A percentile compares a stretch with the other conserved stretches of the same genome.
Evolutionary conservation across 2,888 invertebrate species (phyloP).

Genomic region (Trichopoda pennipes): DNA sequence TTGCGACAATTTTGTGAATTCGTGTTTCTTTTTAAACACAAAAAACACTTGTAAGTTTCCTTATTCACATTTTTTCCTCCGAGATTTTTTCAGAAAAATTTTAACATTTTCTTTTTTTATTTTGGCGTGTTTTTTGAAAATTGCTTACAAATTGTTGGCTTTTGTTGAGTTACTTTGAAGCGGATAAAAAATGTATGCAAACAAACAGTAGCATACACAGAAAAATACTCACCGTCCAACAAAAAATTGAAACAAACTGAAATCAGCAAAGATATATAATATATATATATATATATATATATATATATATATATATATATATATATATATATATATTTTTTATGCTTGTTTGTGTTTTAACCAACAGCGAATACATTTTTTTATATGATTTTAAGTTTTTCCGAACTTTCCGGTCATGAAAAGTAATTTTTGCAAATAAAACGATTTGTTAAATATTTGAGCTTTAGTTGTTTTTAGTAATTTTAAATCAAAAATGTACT

Average conservation of each 20-base stretch:
- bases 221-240: not conserved
- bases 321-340: too few species aligned
- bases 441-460: too few species aligned
- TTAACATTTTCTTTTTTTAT: constrained; percentile 16
- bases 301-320: too few species aligned
- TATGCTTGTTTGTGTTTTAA: not conserved
- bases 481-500: too few species aligned
- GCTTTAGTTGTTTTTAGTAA: too few species aligned
- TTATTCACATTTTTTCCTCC: constrained; percentile 5
- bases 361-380: constrained; percentile 1
- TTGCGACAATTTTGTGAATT: constrained; percentile 67
- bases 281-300: not conserved
- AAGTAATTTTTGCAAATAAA: too few species aligned
- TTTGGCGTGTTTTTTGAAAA: constrained; percentile 57
- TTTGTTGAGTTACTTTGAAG: constrained; percentile 53
- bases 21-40: constrained; percentile 60
- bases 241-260: not conserved
- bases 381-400: too few species aligned
- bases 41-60: constrained; percentile 62
- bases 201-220: not conserved
- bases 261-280: not conserved
- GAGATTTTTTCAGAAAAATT: constrained; percentile 20
- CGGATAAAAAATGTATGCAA: constrained; percentile 6
- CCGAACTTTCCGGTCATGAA: too few species aligned
- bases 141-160: constrained; percentile 67